phyloP scores from a whole-genome alignment of 2,797 vertebrate species.

The Kryptolebias ocellatus region DNA sequence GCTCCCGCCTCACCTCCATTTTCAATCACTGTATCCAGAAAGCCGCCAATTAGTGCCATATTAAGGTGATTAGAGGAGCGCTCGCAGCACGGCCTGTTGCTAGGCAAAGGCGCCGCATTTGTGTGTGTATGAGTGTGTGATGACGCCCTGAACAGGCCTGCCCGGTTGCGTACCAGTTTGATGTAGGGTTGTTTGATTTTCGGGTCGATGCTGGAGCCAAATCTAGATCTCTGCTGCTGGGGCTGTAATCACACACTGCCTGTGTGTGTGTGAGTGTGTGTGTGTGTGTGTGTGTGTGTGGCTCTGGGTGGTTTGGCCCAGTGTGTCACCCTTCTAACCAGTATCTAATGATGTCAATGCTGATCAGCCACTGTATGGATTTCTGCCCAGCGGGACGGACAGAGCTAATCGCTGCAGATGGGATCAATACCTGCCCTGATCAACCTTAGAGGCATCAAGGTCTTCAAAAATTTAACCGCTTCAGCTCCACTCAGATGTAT shows the following conservation, averaged over 20 bases:
- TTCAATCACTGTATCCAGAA: constrained; percentile 72
- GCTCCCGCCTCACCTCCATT: constrained; percentile 54
- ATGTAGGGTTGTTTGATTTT: constrained; percentile 73
- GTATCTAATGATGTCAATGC: constrained; percentile 69
- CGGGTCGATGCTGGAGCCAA: constrained; percentile 76
- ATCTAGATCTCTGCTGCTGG: constrained; percentile 72
- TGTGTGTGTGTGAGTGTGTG: constrained; percentile 36
- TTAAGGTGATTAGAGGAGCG: constrained; percentile 70
- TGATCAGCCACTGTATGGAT: constrained; percentile 69
- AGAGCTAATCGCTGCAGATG: constrained; percentile 67
- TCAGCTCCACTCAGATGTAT: constrained; percentile 1
- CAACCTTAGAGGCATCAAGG: constrained; percentile 48
- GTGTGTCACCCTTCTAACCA: constrained; percentile 58
- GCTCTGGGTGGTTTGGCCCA: constrained; percentile 45
- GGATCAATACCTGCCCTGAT: constrained; percentile 61
- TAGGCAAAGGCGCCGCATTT: constrained; percentile 47
- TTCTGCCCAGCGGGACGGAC: constrained; percentile 54
- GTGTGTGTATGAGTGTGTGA: constrained; percentile 18
- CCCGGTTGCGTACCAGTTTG: constrained; percentile 62
- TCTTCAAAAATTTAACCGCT: constrained; percentile 45
- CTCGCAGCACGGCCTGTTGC: constrained; percentile 54
- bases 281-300: constrained; percentile 35
- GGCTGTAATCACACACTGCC: constrained; percentile 67
- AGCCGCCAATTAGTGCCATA: constrained; percentile 71
- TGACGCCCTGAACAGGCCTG: constrained; percentile 43